Evolutionary conservation across 2,888 invertebrate species (phyloP), one percentile per base, ranked within the genome.

Genomic region (Nomada goodeniana): DNA sequence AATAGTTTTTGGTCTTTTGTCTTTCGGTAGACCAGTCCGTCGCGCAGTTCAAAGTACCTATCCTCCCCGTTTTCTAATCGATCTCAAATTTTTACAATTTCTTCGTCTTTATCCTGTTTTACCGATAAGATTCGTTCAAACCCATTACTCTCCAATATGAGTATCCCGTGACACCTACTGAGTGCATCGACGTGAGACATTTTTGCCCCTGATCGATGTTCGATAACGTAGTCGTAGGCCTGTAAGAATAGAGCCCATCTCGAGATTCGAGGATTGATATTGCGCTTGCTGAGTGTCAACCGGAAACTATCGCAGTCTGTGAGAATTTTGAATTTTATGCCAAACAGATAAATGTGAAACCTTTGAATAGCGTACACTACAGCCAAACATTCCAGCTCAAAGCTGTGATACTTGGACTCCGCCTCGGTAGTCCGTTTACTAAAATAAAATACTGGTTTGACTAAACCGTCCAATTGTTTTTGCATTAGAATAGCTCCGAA

Each of bases 401-500:
- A 71, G 36, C 68, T 67, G 9, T 67, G n/a, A 29, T 60, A 42
- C 9, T 20, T 36, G 2, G 69, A 42, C 29, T 69, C 63, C 10
- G 23, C 42, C 0, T 13, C 4, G 1, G 50, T 71, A 18, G 65
- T 71, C 0, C 71, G 50, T 11, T 60, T 29, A 10, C 71, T 77
- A 29, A 59, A 77, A 20, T 65, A 71, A 57, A 87, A 91, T 0
- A 77, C 59, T 0, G 71, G 44, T 53, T 13, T 11, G 0, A 65
- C 15, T 2, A 9, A 4, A 11, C 75, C 70, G 74, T 87, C 77
- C 2, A 23, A 4, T 60, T 91, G 89, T 67, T 78, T 87, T 71
- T 92, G 93, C 64, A 92, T 23, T 9, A 92, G 78, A 15, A 92
- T 90, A 0, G 88, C 88, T 0, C 90, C 91, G 74, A 86, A 91